These are phyloP conservation scores for Sanderia malayensis DNA, from an alignment of 30 jellyfish, hydroid and myxozoan genomes.

Conservation along the genomic window DNA sequence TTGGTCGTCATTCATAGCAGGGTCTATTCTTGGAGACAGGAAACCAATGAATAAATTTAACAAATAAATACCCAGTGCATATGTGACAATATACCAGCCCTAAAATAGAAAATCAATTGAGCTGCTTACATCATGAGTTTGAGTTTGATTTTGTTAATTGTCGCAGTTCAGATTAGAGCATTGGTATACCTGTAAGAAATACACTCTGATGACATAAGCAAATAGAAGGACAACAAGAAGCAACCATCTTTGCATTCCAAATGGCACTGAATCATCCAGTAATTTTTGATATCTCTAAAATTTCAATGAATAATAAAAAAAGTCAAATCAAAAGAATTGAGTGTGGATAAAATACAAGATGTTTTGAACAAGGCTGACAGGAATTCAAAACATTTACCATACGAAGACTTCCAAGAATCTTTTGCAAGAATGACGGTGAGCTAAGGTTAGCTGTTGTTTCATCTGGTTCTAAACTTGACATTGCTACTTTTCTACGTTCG, in stretches of 20 bases:
- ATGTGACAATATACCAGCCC: slow-evolving; percentile 99
- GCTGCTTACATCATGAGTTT: too few species aligned
- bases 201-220: slow-evolving; percentile 67
- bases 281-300: slow-evolving; percentile 73
- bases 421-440: slow-evolving; percentile 48
- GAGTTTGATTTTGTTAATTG: too few species aligned
- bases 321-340: too few species aligned
- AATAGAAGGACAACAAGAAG: slow-evolving; percentile 20
- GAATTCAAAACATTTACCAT: background rate
- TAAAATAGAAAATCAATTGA: slow-evolving; percentile 9
- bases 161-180: too few species aligned
- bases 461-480: slow-evolving; percentile 6
- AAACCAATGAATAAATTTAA: slow-evolving; percentile 96
- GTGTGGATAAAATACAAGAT: too few species aligned
- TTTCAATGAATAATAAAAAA: background rate
- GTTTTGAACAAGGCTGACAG: too few species aligned
- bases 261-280: slow-evolving; percentile 86
- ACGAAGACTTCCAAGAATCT: slow-evolving; percentile 21
- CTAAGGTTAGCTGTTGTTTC: slow-evolving; percentile 45
- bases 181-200: slow-evolving; percentile 86
- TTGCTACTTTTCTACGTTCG: too few species aligned
- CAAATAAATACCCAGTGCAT: slow-evolving; percentile 92
- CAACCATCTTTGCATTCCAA: slow-evolving; percentile 67
- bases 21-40: slow-evolving; percentile 94
- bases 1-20: slow-evolving; percentile 76